Evolutionary conservation across 2,113 vertebrate genomes (phyloP), one percentile per base, ranked within the genome.

Genomic region (Pseudorhombus dupliciocellatus): DNA sequence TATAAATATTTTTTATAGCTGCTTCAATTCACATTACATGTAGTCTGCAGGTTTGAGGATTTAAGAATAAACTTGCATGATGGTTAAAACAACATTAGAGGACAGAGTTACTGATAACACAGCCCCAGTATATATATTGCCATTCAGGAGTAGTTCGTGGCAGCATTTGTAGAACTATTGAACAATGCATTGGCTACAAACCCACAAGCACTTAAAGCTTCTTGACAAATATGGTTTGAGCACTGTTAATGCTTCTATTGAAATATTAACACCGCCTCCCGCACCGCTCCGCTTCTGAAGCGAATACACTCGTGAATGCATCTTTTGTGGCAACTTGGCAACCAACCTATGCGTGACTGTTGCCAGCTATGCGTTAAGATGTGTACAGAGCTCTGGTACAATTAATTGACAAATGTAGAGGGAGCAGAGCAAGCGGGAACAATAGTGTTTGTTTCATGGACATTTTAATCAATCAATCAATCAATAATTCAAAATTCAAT

Each of bases 141-240:
- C 24, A 70, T 5, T 26, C n/a, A 24, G 20, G 20, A 26, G 53
- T 65, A 37, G 65, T 9, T 11, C 14, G 28, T 64, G 46, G 21
- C 12, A 60, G 4, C 28, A 60, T 58, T 7, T 75, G 48, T 22
- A 59, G 34, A 68, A 37, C 58, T 63, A 57, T 7, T 73, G 44
- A 63, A 58, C 26, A 73, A 63, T 58, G 25, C 14, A 53, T 9
- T 44, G 21, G 59, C 31, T 52, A 58, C 51, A 52, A 56, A 73
- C n/a, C 24, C 22, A 26, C 48, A 48, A 37, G 25, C 52, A 56
- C 44, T 64, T 62, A 44, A 4, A 51, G 20, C 50, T 24, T 42
- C 51, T 51, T 54, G 58, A 69, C 24, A 64, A 74, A 69, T 53
- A 65, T 22, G 20, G 46, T 58, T 42, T 60, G 56, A 80, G 52